Base-by-base conservation (phyloP, 2,113 vertebrate species). In the Scolopax mira region DNA sequence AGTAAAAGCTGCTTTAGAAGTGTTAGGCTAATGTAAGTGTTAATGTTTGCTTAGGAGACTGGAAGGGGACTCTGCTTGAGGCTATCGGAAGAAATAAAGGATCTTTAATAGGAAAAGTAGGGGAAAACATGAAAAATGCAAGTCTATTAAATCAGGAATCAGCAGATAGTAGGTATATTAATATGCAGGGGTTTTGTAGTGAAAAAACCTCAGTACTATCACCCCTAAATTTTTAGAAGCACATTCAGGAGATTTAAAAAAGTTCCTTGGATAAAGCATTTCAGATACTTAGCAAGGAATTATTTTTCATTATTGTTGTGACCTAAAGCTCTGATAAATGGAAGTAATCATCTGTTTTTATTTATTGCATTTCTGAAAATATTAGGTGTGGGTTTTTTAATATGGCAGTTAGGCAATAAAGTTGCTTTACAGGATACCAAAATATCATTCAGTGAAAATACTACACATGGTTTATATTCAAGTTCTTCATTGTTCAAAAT, bases 391-490 rank as follows among this genome's bases (percentile, higher is more conserved):
- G 83, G 89, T 90, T 97, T 97, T 97, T 96, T 98, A 97, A 98
- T 96, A 97, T 94, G 93, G 48, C 93, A 73, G 90, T 97, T 96
- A 80, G 96, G 97, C 89, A 98, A 95, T 92, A 79, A 95, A 93
- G 71, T 97, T 98, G 89, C 97, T 96, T 97, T 97, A 98, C 94
- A 97, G 95, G 95, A 98, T 97, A 94, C 94, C 57, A 61, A 96
- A 97, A 93, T 78, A 88, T 84, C 85, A 88, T 90, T 95, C 92
- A 83, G 79, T 75, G 85, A 89, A 95, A 96, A 95, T 82, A 73
- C 84, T 96, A 96, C 93, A 95, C 93, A 91, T 95, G 96, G 94
- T 94, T 97, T 94, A 88, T 94, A 83, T 95, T 91, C 83, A 89
- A 88, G 86, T 96, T 96, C 92, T 72, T 88, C 83, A 85, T 96